These are phyloP conservation scores for Sylvia atricapilla DNA, from an alignment of 2,113 vertebrate species.

Conservation along the genomic window DNA sequence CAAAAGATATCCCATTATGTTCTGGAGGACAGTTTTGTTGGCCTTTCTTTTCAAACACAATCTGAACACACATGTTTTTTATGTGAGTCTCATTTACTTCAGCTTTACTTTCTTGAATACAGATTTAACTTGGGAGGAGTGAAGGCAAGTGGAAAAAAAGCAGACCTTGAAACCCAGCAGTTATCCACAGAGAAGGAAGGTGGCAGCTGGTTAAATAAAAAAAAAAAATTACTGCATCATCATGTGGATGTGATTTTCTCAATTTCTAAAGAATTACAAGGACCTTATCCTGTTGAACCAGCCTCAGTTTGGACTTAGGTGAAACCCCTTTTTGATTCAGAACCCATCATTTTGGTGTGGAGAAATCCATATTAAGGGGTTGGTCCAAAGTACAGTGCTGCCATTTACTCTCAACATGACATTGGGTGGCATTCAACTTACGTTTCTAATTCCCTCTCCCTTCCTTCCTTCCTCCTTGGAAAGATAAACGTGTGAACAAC, in stretches of 20 bases:
- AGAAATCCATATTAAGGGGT: not conserved
- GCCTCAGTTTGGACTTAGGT: not conserved
- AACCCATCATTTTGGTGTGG: not conserved
- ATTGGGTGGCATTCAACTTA: not conserved
- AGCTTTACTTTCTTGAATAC: conserved; percentile 4
- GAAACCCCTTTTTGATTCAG: not conserved
- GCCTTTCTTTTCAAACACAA: conserved; percentile 33
- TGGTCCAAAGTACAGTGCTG: not conserved
- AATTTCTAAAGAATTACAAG: not conserved
- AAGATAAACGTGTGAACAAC: not conserved
- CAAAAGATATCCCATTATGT: conserved; percentile 16
- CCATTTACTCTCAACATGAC: not conserved
- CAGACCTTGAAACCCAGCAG: not conserved
- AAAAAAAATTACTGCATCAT: not conserved
- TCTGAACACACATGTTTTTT: conserved; percentile 38
- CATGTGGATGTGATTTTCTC: not conserved
- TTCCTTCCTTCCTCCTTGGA: not conserved
- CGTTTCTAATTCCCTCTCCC: not conserved
- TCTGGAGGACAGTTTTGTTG: conserved; percentile 30
- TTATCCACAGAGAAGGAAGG: not conserved
- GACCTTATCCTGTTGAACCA: not conserved
- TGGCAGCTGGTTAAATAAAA: not conserved
- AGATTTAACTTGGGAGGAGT: not conserved
- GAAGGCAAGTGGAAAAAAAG: not conserved
- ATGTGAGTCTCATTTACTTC: conserved; percentile 1